A percentile compares a stretch with the other conserved stretches of the same genome.
Conservation (phyloP, 2,888 invertebrate genomes). For the Asteroscopus sphinx region DNA sequence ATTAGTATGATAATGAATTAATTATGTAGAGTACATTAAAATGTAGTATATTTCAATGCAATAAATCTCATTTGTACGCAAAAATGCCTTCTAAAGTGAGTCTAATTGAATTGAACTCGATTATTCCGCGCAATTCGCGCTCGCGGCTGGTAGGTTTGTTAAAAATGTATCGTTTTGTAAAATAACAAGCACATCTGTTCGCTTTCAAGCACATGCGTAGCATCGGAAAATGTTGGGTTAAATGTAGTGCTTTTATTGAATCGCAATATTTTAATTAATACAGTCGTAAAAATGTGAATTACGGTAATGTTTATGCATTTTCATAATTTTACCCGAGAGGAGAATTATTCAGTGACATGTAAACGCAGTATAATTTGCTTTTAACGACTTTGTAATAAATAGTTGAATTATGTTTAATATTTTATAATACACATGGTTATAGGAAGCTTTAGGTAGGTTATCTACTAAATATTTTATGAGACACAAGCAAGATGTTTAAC, state of each 20-base stretch:
- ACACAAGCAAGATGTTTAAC: neutral
- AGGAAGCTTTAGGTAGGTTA: neutral
- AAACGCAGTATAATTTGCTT: slow-evolving; percentile 13
- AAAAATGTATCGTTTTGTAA: slow-evolving; percentile 68
- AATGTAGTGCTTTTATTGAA: slow-evolving; percentile 65
- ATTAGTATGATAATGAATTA: no score
- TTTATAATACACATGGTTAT: neutral
- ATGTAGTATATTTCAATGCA: slow-evolving; percentile 7
- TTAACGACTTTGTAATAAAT: slow-evolving; percentile 25
- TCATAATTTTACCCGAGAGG: slow-evolving; percentile 22
- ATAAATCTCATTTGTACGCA: slow-evolving; percentile 34
- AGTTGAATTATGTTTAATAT: no score
- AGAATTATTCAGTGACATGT: slow-evolving; percentile 13
- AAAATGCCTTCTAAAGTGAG: slow-evolving; percentile 41
- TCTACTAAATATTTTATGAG: neutral
- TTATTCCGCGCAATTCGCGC: slow-evolving; percentile 58
- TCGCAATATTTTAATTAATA: slow-evolving; percentile 68
- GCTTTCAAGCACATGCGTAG: slow-evolving; percentile 59
- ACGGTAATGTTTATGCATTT: slow-evolving; percentile 34
- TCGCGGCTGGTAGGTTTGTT: slow-evolving; percentile 61
- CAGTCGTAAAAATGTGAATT: slow-evolving; percentile 44
- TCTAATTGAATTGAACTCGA: slow-evolving; percentile 58
- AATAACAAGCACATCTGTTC: slow-evolving; percentile 67
- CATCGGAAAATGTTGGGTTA: slow-evolving; percentile 62
- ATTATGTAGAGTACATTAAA: no score